Conservation (phyloP, 2,113 vertebrate species). For the Antennarius striatus region DNA sequence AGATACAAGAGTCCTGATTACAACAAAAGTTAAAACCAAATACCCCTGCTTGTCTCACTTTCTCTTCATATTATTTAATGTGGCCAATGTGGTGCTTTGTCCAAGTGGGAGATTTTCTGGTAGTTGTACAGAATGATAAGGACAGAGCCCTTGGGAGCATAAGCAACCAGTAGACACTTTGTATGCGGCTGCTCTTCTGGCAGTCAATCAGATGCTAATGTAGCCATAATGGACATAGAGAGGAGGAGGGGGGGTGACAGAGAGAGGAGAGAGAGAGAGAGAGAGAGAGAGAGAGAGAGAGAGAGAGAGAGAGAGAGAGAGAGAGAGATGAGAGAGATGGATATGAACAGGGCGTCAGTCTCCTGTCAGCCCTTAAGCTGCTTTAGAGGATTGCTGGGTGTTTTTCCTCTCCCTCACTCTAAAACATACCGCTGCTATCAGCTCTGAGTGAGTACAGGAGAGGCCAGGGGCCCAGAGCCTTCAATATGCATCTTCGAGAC, state of each 20-base stretch:
- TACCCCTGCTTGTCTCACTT: constrained; percentile 11
- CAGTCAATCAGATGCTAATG: constrained; percentile 59
- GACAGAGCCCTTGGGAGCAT: constrained; percentile 9
- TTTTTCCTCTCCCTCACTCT: constrained; percentile 61
- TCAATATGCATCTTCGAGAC: constrained; percentile 56
- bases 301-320: constrained; percentile 17
- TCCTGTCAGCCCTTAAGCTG: constrained; percentile 79
- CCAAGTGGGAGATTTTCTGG: constrained; percentile 2
- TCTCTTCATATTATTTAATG: constrained; percentile 5
- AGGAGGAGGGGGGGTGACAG: background rate
- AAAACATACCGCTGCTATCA: constrained; percentile 68
- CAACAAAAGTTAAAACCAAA: constrained; percentile 47
- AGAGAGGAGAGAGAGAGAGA: constrained; percentile 14
- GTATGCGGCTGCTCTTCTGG: constrained; percentile 39
- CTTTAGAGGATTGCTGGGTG: constrained; percentile 78
- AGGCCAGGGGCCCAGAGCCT: constrained; percentile 43
- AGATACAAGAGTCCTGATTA: constrained; percentile 48
- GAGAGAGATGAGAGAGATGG: constrained; percentile 50
- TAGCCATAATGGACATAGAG: constrained; percentile 50
- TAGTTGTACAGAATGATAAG: background rate
- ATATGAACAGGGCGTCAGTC: constrained; percentile 72
- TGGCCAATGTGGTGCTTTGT: background rate
- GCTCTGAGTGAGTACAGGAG: constrained; percentile 60
- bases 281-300: constrained; percentile 42
- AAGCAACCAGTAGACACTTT: constrained; percentile 23